Evolutionary conservation across 2,113 vertebrate species (phyloP).

Genomic region (Tragelaphus buxtoni): DNA sequence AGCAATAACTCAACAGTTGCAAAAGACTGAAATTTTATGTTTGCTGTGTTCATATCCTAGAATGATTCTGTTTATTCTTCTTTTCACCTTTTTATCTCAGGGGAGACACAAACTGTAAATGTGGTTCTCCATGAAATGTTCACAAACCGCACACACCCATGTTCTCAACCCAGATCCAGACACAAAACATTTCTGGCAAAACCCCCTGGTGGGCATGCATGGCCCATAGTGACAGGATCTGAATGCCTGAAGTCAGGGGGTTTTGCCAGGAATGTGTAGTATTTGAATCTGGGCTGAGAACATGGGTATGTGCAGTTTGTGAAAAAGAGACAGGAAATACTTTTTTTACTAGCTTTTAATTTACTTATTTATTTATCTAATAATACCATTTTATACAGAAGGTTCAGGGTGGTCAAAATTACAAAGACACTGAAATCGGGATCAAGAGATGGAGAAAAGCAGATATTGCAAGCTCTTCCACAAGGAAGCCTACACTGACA

Average conservation of each 20-base stretch:
- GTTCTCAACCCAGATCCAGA: not conserved
- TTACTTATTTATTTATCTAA: not conserved
- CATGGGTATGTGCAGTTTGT: not conserved
- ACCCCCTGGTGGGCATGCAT: not conserved
- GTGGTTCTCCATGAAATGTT: fast-evolving
- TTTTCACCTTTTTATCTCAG: not conserved
- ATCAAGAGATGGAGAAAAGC: not conserved
- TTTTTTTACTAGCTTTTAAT: not conserved
- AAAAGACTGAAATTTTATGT: not conserved
- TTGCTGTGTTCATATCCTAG: not conserved
- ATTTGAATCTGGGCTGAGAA: not conserved
- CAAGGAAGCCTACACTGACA: not conserved
- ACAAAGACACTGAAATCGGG: not conserved
- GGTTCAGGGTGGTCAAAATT: not conserved
- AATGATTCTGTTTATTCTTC: not conserved
- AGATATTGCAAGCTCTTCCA: not conserved
- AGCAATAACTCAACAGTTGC: not conserved
- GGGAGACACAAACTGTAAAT: not conserved
- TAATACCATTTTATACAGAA: not conserved
- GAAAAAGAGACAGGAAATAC: not conserved
- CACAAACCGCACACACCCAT: not conserved
- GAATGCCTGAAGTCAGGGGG: not conserved
- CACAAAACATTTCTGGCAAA: not conserved
- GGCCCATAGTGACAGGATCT: not conserved
- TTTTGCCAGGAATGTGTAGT: not conserved